Conservation (phyloP, 2,797 vertebrate species). For the Heterohyrax brucei region DNA sequence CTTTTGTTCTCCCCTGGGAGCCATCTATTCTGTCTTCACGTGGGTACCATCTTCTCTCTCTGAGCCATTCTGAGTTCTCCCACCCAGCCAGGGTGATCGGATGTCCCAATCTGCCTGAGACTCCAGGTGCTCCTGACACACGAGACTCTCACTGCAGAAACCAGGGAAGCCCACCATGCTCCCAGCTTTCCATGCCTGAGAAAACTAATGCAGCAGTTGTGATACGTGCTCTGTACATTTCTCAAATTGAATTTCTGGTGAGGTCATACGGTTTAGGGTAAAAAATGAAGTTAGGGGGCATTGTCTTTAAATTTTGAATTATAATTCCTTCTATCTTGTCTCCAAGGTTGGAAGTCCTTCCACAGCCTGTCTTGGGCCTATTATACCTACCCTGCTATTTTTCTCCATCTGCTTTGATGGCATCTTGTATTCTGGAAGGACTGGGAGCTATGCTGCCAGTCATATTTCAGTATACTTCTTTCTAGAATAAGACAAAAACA, state of each 20-base stretch:
- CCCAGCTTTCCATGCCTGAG: not conserved
- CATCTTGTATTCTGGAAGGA: not conserved
- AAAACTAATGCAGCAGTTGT: conserved; percentile 1
- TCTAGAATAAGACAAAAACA: conserved; percentile 38
- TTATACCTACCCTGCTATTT: not conserved
- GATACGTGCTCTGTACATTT: not conserved
- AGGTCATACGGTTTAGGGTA: not conserved
- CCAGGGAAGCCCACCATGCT: not conserved
- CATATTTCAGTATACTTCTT: not conserved
- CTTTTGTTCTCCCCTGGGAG: not conserved
- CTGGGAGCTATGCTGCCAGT: not conserved
- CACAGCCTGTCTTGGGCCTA: not conserved
- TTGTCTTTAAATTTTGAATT: conserved; percentile 21
- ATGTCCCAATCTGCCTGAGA: not conserved
- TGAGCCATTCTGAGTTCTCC: not conserved
- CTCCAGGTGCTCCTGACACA: not conserved
- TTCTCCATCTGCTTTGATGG: conserved; percentile 5
- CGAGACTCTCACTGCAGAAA: not conserved
- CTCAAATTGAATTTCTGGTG: not conserved
- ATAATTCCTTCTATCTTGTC: not conserved
- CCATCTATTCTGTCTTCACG: not conserved
- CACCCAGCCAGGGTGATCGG: not conserved
- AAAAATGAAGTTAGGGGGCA: not conserved
- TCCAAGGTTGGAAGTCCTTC: not conserved
- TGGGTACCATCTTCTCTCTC: not conserved